Evolutionary conservation across 2,113 vertebrate genomes (phyloP).

Genomic region (Danionella cerebrum): DNA sequence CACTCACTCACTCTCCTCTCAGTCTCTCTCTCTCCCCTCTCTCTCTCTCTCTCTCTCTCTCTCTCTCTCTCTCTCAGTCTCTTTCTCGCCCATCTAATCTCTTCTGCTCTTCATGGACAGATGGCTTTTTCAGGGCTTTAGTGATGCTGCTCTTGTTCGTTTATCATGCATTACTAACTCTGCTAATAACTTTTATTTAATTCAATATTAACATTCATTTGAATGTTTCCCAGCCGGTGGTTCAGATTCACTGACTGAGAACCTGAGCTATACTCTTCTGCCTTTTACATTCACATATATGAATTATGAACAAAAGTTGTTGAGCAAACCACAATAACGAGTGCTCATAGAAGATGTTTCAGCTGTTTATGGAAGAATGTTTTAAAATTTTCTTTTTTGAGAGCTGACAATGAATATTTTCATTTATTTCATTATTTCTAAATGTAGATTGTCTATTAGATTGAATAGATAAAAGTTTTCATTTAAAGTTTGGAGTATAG

Average conservation of each 20-base stretch:
- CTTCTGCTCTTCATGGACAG: slow-evolving; percentile 77
- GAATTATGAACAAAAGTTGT: not conserved
- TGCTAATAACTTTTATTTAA: not conserved
- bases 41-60: slow-evolving; percentile 29
- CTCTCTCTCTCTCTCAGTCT: slow-evolving; percentile 23
- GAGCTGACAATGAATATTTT: too few relatives aligned
- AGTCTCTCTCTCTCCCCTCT: slow-evolving; percentile 31
- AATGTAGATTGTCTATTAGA: too few relatives aligned
- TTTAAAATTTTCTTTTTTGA: too few relatives aligned
- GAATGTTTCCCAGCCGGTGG: not conserved
- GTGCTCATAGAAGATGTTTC: too few relatives aligned
- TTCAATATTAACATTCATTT: not conserved
- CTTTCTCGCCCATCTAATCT: slow-evolving; percentile 66
- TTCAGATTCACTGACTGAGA: not conserved
- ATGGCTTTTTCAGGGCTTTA: slow-evolving; percentile 67
- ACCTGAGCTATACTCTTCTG: not conserved
- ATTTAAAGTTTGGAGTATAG: too few relatives aligned
- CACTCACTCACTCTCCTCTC: slow-evolving; percentile 24
- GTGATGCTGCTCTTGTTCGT: not conserved
- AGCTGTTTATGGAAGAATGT: too few relatives aligned
- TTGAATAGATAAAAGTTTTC: too few relatives aligned
- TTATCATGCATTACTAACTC: not conserved
- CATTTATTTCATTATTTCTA: too few relatives aligned
- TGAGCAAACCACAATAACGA: too few relatives aligned
- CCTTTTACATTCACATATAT: not conserved